Conservation (phyloP, 2,113 vertebrate genomes). For the Callospermophilus lateralis region DNA sequence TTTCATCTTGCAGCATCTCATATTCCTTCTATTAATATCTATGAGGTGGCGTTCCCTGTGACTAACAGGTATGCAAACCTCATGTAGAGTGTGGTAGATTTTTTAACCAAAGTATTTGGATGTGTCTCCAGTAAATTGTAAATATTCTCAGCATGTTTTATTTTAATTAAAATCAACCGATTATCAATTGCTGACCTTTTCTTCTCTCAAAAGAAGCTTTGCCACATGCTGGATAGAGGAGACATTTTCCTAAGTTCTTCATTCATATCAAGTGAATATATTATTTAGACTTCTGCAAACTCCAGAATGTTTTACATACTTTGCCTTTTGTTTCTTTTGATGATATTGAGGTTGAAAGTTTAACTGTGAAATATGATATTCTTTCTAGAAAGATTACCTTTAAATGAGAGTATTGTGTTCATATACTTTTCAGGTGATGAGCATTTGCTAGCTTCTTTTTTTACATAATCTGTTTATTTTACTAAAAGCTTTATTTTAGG, state of each 20-base stretch:
- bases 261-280: not conserved
- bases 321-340: not conserved
- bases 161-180: constrained; percentile 20
- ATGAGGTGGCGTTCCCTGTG: not conserved
- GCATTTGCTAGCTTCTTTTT: not conserved
- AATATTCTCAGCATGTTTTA: not conserved
- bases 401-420: constrained; percentile 3
- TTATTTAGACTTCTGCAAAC: constrained; percentile 11
- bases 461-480: not conserved
- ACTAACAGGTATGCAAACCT: not conserved
- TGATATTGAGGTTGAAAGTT: constrained; percentile 13
- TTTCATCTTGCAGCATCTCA: not conserved
- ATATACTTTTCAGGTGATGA: not conserved
- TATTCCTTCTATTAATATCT: not conserved
- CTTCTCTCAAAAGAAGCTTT: not conserved
- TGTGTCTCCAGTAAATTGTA: not conserved
- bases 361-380: not conserved
- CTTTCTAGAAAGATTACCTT: constrained; percentile 45
- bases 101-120: not conserved
- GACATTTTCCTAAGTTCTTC: not conserved
- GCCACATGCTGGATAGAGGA: not conserved
- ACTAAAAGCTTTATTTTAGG: not conserved
- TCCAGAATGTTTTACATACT: not conserved
- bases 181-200: not conserved
- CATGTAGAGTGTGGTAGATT: not conserved